Evolutionary conservation across 2,797 vertebrate genomes (phyloP), one percentile per base, ranked within the genome.

Genomic region (Gallirallus australis): DNA sequence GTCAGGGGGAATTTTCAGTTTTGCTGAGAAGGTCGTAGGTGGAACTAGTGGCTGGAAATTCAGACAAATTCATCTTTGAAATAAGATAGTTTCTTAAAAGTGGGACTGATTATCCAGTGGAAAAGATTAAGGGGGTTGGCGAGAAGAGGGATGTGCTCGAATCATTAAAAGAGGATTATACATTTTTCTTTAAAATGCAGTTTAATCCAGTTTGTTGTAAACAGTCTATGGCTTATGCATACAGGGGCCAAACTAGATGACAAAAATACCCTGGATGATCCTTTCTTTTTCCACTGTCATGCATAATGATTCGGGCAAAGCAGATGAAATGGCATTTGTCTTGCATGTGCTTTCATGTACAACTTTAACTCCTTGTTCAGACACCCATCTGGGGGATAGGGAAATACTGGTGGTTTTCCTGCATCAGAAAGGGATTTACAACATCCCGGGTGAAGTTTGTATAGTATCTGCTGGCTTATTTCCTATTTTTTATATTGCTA

Each of bases 331-430:
- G 47, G 17, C 37, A 27, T 75, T 53, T 82, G 12, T 80, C 12
- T 54, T 56, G 19, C 19, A 17, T 39, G n/a, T 81, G 14, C 39
- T 75, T 75, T 63, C 50, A 15, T 17, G 24, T 33, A 10, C 47
- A 48, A 37, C 13, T 73, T 48, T 57, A 80, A 85, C 0, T 93
- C 19, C 35, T n/a, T 53, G n/a, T 53, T 70, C 28, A 78, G 69
- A 28, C 10, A 9, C 23, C 19, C 14, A 1, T 25, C 12, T 11
- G 8, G 30, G 5, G 21, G 31, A 10, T 0, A 30, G 8, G 69
- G 39, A 73, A 78, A 65, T 70, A 45, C 0, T 65, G 40, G 13
- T 77, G 10, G 7, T 39, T 42, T 60, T 86, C 27, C 19, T 66
- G 1, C 35, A 24, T 60, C n/a, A 56, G 25, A 65, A 81, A 30